These are phyloP conservation scores for Psettodes erumei DNA, from an alignment of 2,113 vertebrate species.

Conservation along the genomic window DNA sequence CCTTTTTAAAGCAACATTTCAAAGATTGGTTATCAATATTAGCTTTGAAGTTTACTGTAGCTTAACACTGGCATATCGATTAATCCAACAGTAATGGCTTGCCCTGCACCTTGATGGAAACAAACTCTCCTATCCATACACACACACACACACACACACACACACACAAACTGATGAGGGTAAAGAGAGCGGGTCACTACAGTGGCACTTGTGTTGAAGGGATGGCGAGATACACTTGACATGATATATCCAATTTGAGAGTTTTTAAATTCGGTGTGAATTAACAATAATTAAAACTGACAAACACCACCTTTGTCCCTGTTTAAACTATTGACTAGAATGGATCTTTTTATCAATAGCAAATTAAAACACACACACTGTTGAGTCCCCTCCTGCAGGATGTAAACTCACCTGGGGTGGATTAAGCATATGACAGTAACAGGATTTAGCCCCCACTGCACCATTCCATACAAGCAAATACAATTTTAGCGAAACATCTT, in stretches of 20 bases:
- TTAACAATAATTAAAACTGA: conserved; percentile 13
- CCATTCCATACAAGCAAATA: background rate
- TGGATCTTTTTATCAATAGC: conserved; percentile 2
- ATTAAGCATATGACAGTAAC: background rate
- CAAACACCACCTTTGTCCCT: conserved; percentile 2
- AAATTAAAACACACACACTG: conserved; percentile 9
- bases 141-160: conserved; percentile 13
- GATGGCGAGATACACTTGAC: conserved; percentile 42
- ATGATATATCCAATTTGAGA: conserved; percentile 19
- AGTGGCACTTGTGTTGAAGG: conserved; percentile 52
- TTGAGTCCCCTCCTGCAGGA: conserved; percentile 35
- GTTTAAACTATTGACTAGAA: background rate
- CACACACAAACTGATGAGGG: conserved; percentile 32
- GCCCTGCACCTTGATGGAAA: conserved; percentile 41
- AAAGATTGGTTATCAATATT: conserved; percentile 41
- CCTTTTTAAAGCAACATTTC: conserved; percentile 12
- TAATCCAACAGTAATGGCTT: conserved; percentile 36
- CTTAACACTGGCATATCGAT: conserved; percentile 70
- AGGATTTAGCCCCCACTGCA: background rate
- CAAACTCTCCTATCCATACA: conserved; percentile 34
- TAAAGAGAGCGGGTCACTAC: conserved; percentile 43
- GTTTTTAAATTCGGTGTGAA: conserved; percentile 28
- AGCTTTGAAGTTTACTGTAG: conserved; percentile 55
- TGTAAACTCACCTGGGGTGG: conserved; percentile 20
- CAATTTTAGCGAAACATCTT: background rate